Conservation (phyloP, 1,140 invertebrate genomes). For the Drosophila miranda region DNA sequence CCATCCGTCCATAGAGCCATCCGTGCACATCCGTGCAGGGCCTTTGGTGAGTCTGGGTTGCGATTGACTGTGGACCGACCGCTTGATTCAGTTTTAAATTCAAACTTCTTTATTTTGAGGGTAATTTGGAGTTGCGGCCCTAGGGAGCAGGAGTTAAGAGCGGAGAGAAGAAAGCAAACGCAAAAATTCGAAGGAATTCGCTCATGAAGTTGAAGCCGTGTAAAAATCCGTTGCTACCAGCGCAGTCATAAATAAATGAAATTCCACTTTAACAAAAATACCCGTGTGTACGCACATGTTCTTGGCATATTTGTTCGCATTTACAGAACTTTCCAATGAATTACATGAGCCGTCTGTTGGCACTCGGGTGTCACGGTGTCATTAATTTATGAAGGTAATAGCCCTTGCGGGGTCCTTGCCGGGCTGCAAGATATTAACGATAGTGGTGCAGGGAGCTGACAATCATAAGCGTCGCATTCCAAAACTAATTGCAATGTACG, state of each 20-base stretch:
- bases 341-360: slow-evolving; percentile 53
- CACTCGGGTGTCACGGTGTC: not conserved
- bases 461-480: no score
- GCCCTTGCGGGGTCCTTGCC: not conserved
- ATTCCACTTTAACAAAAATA: slow-evolving; percentile 59
- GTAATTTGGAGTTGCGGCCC: no score
- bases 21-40: slow-evolving; percentile 38
- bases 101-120: not conserved
- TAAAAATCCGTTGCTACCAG: slow-evolving; percentile 39
- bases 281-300: slow-evolving; percentile 24
- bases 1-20: slow-evolving; percentile 24
- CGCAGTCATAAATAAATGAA: slow-evolving; percentile 72
- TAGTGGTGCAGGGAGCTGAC: no score
- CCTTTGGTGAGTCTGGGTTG: slow-evolving; percentile 40
- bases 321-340: slow-evolving; percentile 68
- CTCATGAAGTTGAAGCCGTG: slow-evolving; percentile 43
- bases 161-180: slow-evolving; percentile 10
- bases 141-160: not conserved
- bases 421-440: no score
- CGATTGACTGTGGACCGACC: slow-evolving; percentile 29
- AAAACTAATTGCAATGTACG: no score
- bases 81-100: slow-evolving; percentile 50
- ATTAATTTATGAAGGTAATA: no score
- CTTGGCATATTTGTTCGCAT: slow-evolving; percentile 40
- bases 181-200: slow-evolving; percentile 47